Evolutionary conservation across 2,797 vertebrate species (phyloP).

Genomic region (Alca torda): DNA sequence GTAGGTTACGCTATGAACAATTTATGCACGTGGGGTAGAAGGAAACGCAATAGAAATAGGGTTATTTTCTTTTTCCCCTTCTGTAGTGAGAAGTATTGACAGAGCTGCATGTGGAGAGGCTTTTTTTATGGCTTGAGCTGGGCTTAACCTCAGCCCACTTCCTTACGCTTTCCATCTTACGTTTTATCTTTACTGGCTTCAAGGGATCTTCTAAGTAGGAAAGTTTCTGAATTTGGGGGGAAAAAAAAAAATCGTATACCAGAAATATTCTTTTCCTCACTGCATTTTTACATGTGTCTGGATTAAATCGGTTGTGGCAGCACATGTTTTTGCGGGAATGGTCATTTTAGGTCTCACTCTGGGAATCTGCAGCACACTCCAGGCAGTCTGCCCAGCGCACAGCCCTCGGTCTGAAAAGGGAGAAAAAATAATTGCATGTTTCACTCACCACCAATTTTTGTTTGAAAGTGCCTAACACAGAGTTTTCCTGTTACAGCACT

Average conservation of each 20-base stretch:
- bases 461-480: not conserved
- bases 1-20: not conserved
- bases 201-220: not conserved
- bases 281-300: not conserved
- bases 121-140: not conserved
- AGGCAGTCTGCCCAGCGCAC: not conserved
- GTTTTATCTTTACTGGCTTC: not conserved
- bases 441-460: not conserved
- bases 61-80: not conserved
- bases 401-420: not conserved
- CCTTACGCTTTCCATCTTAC: not conserved
- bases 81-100: not conserved
- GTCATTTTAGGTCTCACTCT: not conserved
- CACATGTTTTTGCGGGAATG: not conserved
- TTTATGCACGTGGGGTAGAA: not conserved
- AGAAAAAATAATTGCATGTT: not conserved
- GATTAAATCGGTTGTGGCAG: not conserved
- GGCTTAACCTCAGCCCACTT: not conserved
- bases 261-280: not conserved
- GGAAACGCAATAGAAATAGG: not conserved
- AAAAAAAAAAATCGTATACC: not conserved
- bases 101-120: not conserved
- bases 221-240: not conserved
- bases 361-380: not conserved
- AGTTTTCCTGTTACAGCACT: not conserved